Base-by-base conservation (phyloP, 2,888 invertebrate species). In the Acholoe squamosa region DNA sequence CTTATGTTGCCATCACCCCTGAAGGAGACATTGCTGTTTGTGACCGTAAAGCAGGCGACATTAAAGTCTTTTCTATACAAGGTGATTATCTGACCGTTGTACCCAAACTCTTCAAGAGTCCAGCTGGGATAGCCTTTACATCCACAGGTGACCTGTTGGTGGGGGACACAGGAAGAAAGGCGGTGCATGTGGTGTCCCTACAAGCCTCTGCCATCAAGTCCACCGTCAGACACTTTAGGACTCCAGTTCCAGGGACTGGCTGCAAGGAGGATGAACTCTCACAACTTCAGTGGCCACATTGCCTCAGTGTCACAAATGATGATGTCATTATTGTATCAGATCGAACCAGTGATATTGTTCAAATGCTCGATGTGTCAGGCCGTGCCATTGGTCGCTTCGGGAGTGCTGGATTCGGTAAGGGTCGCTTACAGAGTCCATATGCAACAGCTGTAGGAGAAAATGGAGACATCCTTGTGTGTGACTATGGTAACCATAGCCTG, bases 401-500 rank as follows among this genome's bases (percentile, higher is more conserved):
- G 31, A 86, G 54, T 31, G n/a, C 86, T 0, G 86, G 86, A 0
- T 28, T n/a, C 28, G 86, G 86, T 19, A 52, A 54, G 86, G 86
- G 86, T 10, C 86, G 56, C 25, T 54, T 86, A 22, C 86, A 86
- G 31, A 56, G 54, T 33, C 86, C 86, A 0, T 54, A 86, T 28
- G 86, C 52, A 28, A 54, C 54, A 28, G 86, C 56, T 22, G 54
- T 86, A 7, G 54, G 86, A 0, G 54, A 86, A 12, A 28, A 86
- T 28, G 86, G 86, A 0, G 54, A n/a, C 25, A 28, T 86, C 16
- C 31, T 54, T n/a, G 86, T 86, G 31, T 86, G 86, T 86, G 86
- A 86, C 86, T 86, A 86, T 86, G 86, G 86, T 54, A 86, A 86
- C 86, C 86, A 86, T 28, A 54, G 52, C 56, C 56, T 86, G 56